Conservation (phyloP, 1,140 invertebrate genomes). For the Drosophila obscura region DNA sequence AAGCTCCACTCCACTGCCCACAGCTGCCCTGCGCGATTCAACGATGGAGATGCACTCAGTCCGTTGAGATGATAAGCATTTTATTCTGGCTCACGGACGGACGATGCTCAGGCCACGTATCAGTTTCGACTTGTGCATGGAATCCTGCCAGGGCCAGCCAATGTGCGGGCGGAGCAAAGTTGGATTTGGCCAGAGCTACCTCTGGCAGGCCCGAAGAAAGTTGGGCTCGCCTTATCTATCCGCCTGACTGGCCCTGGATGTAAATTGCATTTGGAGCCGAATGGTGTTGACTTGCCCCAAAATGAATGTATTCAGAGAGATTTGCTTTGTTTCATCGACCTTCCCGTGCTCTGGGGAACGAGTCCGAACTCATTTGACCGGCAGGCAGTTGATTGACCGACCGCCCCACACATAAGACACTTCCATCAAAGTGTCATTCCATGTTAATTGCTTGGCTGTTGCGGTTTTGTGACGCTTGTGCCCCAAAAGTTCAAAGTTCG, state of each 20-base stretch:
- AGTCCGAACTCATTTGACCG: constrained; percentile 20
- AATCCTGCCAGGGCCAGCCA: constrained; percentile 16
- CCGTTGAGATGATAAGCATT: constrained; percentile 39
- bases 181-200: constrained; percentile 16
- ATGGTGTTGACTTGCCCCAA: neutral
- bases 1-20: constrained; percentile 3
- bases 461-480: constrained; percentile 38
- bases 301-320: constrained; percentile 1
- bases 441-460: constrained; percentile 57
- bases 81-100: neutral
- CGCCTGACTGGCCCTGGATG: constrained; percentile 25
- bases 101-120: constrained; percentile 42
- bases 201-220: constrained; percentile 14
- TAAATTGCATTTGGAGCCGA: constrained; percentile 1
- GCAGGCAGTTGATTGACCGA: constrained; percentile 40
- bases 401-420: constrained; percentile 47
- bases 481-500: constrained; percentile 47
- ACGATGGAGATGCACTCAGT: constrained; percentile 41
- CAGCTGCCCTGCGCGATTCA: constrained; percentile 6
- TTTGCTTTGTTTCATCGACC: constrained; percentile 5
- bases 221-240: constrained; percentile 27
- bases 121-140: constrained; percentile 29
- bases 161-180: constrained; percentile 22
- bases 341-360: neutral
- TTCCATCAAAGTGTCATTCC: constrained; percentile 58